A percentile compares a stretch with the other conserved stretches of the same genome.
phyloP scores from a whole-genome alignment of 2,888 invertebrate genomes.

The Aleiodes leptofemur region DNA sequence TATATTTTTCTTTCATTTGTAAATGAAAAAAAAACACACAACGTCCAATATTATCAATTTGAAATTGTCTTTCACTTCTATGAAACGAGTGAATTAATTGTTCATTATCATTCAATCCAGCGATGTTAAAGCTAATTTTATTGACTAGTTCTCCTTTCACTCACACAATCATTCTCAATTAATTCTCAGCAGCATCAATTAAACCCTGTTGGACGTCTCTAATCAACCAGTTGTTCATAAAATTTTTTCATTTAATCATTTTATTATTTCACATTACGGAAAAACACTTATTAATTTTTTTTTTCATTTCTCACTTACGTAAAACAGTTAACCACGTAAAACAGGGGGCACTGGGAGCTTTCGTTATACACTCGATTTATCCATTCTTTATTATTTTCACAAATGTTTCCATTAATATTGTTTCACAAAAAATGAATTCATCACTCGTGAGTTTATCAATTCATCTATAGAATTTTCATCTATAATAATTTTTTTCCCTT shows the following conservation, averaged over 20 bases:
- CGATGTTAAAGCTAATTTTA: slow-evolving; percentile 73
- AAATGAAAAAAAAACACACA: slow-evolving; percentile 9
- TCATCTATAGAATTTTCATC: slow-evolving; percentile 1
- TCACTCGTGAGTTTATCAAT: slow-evolving; percentile 11
- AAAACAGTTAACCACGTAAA: slow-evolving; percentile 14
- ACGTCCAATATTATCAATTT: slow-evolving; percentile 1
- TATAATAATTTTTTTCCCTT: too few relatives aligned
- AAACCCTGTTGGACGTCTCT: slow-evolving; percentile 31
- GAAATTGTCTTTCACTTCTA: not conserved
- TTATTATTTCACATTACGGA: slow-evolving; percentile 1
- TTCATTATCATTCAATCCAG: slow-evolving; percentile 47
- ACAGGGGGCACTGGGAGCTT: not conserved
- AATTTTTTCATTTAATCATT: not conserved
- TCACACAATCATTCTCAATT: not conserved
- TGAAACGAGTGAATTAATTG: slow-evolving; percentile 2
- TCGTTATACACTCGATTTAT: slow-evolving; percentile 19
- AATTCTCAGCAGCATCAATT: slow-evolving; percentile 10
- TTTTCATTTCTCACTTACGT: not conserved
- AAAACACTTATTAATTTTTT: not conserved
- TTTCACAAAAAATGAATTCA: slow-evolving; percentile 27
- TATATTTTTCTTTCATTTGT: not conserved
- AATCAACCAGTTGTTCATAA: not conserved
- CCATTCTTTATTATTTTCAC: slow-evolving; percentile 16
- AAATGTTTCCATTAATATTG: slow-evolving; percentile 21
- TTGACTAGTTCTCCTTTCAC: slow-evolving; percentile 68